Evolutionary conservation across 2,888 invertebrate genomes (phyloP).

Genomic region (Geophilus truncorum): DNA sequence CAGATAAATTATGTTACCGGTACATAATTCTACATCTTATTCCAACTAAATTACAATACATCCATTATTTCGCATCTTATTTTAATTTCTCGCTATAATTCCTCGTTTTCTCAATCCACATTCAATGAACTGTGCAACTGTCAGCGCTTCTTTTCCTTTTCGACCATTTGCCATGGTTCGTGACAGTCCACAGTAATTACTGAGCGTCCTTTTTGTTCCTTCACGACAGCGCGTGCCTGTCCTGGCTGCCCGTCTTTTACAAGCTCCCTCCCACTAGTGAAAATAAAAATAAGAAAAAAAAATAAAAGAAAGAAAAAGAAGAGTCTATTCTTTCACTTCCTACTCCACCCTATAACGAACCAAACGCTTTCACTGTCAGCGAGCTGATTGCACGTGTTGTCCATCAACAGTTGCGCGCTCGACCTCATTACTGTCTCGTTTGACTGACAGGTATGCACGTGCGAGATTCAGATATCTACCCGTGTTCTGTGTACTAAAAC

Average conservation of each 20-base stretch:
- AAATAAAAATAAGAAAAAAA: too few species aligned
- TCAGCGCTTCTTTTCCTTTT: slow-evolving; percentile 6
- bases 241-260: not conserved
- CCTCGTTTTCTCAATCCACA: not conserved
- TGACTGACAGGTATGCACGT: not conserved
- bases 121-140: not conserved
- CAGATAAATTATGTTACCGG: too few species aligned
- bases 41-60: too few species aligned
- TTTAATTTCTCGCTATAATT: not conserved
- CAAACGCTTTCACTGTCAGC: not conserved
- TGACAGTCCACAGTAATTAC: slow-evolving; percentile 3
- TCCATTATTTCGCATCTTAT: not conserved
- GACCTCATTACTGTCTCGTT: not conserved
- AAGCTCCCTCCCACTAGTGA: not conserved
- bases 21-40: too few species aligned
- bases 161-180: not conserved
- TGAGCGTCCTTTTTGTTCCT: not conserved
- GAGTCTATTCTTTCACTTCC: not conserved
- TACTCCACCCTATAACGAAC: not conserved
- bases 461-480: not conserved
- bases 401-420: not conserved
- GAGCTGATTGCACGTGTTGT: not conserved
- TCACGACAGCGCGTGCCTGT: slow-evolving; percentile 20
- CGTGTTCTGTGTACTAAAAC: not conserved
- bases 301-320: not conserved